Percentiles rank a stretch among this genome's conserved stretches.
These are phyloP conservation scores for Euplexia lucipara DNA, from an alignment of 2,888 invertebrate genomes.

Conservation along the genomic window DNA sequence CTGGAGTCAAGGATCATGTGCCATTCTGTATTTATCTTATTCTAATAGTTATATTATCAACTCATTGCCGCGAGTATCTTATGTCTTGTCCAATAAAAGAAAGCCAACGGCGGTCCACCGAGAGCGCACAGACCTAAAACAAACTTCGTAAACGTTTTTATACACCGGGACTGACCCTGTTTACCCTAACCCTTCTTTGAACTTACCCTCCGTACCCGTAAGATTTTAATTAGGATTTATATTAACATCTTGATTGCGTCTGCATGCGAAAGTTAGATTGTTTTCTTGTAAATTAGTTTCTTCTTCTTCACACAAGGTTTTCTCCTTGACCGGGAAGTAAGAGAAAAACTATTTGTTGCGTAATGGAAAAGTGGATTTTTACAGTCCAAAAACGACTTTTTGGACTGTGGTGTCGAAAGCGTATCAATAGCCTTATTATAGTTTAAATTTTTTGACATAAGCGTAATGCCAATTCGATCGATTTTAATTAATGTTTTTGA, in stretches of 20 bases:
- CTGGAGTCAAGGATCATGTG: too few species aligned
- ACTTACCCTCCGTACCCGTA: slow-evolving; percentile 6
- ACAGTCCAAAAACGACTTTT: too few species aligned
- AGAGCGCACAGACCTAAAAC: slow-evolving; percentile 28
- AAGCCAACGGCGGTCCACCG: slow-evolving; percentile 28
- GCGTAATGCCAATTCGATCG: too few species aligned
- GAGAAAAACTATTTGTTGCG: not conserved
- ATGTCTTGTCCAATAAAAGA: slow-evolving; percentile 19
- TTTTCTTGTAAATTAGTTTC: slow-evolving; percentile 35
- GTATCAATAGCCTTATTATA: too few species aligned
- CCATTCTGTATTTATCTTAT: too few species aligned
- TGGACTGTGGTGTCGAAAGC: too few species aligned
- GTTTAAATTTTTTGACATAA: too few species aligned
- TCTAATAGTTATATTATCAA: not conserved
- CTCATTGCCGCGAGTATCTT: not conserved
- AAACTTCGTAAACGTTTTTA: slow-evolving; percentile 47
- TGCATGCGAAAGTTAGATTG: slow-evolving; percentile 18
- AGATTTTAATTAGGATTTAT: slow-evolving; percentile 56
- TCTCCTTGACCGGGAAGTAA: not conserved
- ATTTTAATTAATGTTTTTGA: too few species aligned
- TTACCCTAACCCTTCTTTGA: slow-evolving; percentile 26
- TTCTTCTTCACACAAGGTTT: slow-evolving; percentile 2
- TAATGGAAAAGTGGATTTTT: too few species aligned
- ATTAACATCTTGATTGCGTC: slow-evolving; percentile 30
- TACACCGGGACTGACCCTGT: slow-evolving; percentile 15